These are phyloP conservation scores for Hafferia zeledoni DNA, from an alignment of 2,797 vertebrate genomes.

Conservation along the genomic window DNA sequence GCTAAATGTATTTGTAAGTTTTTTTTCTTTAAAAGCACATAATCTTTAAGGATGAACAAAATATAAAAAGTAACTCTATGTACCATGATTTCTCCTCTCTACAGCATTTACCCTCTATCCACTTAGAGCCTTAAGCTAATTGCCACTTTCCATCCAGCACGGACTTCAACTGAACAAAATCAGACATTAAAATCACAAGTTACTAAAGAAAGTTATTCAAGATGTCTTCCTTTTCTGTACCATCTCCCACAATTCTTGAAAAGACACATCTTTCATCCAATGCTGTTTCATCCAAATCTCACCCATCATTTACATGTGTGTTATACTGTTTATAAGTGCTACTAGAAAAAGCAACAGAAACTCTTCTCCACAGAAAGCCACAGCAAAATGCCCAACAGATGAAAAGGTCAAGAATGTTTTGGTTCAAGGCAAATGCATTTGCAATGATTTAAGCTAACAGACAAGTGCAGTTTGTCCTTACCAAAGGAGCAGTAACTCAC, in stretches of 20 bases:
- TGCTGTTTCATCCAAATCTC: neutral
- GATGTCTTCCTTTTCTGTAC: neutral
- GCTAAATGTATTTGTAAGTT: neutral
- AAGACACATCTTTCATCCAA: neutral
- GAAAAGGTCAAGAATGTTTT: conserved; percentile 12
- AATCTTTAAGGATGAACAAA: neutral
- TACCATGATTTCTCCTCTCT: neutral
- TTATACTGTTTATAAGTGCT: neutral
- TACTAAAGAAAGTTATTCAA: conserved; percentile 47
- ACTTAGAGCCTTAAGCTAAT: conserved; percentile 29
- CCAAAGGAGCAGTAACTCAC: neutral
- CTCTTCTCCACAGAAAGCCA: neutral
- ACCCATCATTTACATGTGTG: neutral
- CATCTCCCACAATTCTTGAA: neutral
- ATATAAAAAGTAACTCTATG: neutral
- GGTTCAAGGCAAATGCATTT: neutral
- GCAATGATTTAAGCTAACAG: neutral
- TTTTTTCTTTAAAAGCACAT: neutral
- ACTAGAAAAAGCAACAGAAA: neutral
- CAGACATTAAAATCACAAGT: neutral
- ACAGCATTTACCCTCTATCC: neutral
- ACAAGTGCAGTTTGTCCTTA: neutral
- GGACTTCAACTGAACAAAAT: neutral
- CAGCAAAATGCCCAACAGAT: neutral
- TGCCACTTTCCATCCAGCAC: neutral